Evolutionary conservation across 2,888 invertebrate genomes (phyloP).

Genomic region (Agriopis aurantiaria): DNA sequence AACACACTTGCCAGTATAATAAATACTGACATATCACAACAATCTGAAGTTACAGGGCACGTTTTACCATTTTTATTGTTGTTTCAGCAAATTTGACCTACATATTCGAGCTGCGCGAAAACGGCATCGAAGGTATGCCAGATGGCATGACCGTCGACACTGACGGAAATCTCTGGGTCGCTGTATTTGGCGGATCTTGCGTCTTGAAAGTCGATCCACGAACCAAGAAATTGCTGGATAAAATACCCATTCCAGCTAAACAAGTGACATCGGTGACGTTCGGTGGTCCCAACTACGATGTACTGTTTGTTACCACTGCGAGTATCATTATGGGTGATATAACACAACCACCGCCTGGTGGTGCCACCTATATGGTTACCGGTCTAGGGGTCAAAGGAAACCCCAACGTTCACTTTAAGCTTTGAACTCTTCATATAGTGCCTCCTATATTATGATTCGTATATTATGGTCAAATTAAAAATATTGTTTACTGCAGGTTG

Average conservation of each 20-base stretch:
- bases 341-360: constrained; percentile 79
- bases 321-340: constrained; percentile 68
- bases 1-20: too few relatives aligned
- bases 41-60: too few relatives aligned
- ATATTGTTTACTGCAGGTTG: too few relatives aligned
- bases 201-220: constrained; percentile 84
- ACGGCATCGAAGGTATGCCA: constrained; percentile 77
- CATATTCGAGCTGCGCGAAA: constrained; percentile 86
- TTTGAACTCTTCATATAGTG: constrained; percentile 32
- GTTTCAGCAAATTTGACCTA: constrained; percentile 87
- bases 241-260: constrained; percentile 85
- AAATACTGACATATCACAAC: too few relatives aligned
- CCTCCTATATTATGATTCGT: neutral
- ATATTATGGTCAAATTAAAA: too few relatives aligned
- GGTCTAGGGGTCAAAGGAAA: constrained; percentile 87
- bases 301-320: constrained; percentile 89
- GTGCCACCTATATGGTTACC: constrained; percentile 87
- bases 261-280: constrained; percentile 91
- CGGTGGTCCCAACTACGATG: constrained; percentile 89
- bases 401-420: constrained; percentile 65
- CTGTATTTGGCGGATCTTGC: constrained; percentile 88
- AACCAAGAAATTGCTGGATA: constrained; percentile 84
- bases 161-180: constrained; percentile 92
- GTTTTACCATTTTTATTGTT: too few relatives aligned
- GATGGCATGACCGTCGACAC: constrained; percentile 93